These are phyloP conservation scores for Lasioglossum marginatum DNA, from an alignment of 2,888 invertebrate genomes.

Conservation along the genomic window DNA sequence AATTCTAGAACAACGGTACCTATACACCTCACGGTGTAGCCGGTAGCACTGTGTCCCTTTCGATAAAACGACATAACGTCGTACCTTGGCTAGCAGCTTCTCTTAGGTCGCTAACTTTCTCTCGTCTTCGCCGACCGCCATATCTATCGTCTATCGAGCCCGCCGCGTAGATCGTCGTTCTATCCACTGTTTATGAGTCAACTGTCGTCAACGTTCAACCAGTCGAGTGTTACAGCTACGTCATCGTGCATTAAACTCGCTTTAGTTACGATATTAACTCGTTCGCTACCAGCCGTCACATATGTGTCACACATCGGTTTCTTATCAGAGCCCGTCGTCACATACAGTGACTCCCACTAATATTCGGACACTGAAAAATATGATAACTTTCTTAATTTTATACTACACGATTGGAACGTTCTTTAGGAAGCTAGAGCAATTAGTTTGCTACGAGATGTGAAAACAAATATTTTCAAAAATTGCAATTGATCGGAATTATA, in stretches of 20 bases:
- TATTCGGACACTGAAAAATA: too few relatives aligned
- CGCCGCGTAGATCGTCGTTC: conserved; percentile 65
- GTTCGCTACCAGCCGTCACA: too few relatives aligned
- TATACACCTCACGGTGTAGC: conserved; percentile 2
- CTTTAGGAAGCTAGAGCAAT: too few relatives aligned
- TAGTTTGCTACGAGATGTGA: too few relatives aligned
- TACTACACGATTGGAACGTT: too few relatives aligned
- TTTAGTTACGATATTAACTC: not conserved
- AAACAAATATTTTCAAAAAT: too few relatives aligned
- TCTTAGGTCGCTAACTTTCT: conserved; percentile 80
- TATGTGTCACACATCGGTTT: too few relatives aligned
- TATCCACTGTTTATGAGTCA: conserved; percentile 72
- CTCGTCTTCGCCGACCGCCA: conserved; percentile 77
- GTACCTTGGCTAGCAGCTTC: conserved; percentile 58
- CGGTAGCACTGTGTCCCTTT: not conserved
- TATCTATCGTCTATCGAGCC: conserved; percentile 60
- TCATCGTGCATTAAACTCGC: conserved; percentile 56
- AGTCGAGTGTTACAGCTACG: conserved; percentile 56
- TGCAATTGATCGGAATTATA: too few relatives aligned
- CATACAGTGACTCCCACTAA: too few relatives aligned
- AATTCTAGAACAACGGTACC: too few relatives aligned
- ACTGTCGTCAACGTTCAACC: conserved; percentile 60
- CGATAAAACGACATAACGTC: not conserved
- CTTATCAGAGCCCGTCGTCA: too few relatives aligned
- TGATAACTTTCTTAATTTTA: too few relatives aligned